These are phyloP conservation scores for Pantherophis guttatus DNA, from an alignment of 2,113 vertebrate species.

Conservation along the genomic window DNA sequence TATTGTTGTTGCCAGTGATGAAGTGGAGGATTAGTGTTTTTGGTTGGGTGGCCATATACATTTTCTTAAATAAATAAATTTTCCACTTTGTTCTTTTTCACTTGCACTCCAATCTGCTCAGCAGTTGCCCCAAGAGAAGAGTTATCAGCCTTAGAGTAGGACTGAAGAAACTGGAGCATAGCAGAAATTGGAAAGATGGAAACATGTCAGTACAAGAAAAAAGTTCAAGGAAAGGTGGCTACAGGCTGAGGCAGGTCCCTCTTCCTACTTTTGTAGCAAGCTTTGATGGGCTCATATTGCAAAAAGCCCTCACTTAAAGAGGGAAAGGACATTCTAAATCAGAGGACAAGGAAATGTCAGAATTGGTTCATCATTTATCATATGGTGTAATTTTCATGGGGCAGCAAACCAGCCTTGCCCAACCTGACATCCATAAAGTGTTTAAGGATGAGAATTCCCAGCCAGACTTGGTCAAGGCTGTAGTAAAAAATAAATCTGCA, in stretches of 20 bases:
- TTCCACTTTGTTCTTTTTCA: not conserved
- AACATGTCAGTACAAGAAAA: conserved; percentile 26
- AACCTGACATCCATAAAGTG: not conserved
- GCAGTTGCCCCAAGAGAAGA: not conserved
- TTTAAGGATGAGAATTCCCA: not conserved
- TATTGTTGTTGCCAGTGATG: not conserved
- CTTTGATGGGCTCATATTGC: conserved; percentile 8
- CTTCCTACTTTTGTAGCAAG: not conserved
- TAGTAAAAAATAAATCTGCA: not conserved
- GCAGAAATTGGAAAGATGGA: not conserved
- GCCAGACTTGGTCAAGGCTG: not conserved
- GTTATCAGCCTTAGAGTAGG: not conserved
- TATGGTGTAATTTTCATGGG: not conserved
- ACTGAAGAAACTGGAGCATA: conserved; percentile 14
- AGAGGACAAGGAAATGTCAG: not conserved
- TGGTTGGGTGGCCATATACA: not conserved
- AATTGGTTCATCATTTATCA: not conserved
- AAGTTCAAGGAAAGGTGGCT: conserved; percentile 29
- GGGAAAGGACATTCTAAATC: conserved; percentile 14
- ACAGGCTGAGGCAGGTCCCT: conserved; percentile 40
- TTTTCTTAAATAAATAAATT: not conserved
- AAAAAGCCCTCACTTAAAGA: not conserved
- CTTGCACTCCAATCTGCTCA: not conserved
- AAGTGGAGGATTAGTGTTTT: not conserved
- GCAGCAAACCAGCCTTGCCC: not conserved